phyloP scores from a whole-genome alignment of 1,140 invertebrate species.

The Drosophila athabasca region DNA sequence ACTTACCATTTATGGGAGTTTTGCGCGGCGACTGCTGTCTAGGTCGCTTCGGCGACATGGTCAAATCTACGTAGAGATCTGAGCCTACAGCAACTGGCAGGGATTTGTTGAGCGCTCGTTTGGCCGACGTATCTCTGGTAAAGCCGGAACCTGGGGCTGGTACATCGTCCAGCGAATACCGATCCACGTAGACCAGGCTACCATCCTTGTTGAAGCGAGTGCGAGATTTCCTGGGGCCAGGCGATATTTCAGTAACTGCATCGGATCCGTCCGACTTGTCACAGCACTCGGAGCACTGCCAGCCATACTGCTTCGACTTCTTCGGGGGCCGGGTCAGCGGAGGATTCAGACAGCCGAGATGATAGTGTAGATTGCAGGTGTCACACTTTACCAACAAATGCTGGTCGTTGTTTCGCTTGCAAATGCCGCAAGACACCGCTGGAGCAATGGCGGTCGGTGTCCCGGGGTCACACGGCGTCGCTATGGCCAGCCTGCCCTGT shows the following conservation, averaged over 20 bases:
- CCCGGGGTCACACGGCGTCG: not conserved
- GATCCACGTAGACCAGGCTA: constrained; percentile 62
- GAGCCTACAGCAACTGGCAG: constrained; percentile 31
- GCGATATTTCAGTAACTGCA: constrained; percentile 89
- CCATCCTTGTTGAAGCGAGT: constrained; percentile 90
- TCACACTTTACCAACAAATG: constrained; percentile 97
- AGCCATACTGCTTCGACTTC: constrained; percentile 96
- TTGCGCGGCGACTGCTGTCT: constrained; percentile 62
- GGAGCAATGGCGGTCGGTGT: constrained; percentile 35
- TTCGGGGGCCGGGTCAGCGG: constrained; percentile 96
- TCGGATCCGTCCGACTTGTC: constrained; percentile 93
- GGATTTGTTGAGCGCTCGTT: constrained; percentile 58
- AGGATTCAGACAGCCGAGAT: constrained; percentile 96
- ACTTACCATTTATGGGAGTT: constrained; percentile 64
- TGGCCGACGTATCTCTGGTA: constrained; percentile 38
- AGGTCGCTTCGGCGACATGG: constrained; percentile 57
- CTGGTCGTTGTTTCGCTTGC: constrained; percentile 91
- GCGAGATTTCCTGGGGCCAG: constrained; percentile 90
- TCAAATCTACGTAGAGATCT: constrained; percentile 51
- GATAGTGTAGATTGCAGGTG: constrained; percentile 96
- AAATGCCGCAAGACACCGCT: constrained; percentile 88
- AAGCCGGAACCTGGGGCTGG: constrained; percentile 10
- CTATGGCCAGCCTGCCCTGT: constrained; percentile 32
- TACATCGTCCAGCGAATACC: constrained; percentile 66
- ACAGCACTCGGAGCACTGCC: constrained; percentile 96